Base-by-base conservation (phyloP, 2,113 vertebrate species). In the Poeciliopsis occidentalis region DNA sequence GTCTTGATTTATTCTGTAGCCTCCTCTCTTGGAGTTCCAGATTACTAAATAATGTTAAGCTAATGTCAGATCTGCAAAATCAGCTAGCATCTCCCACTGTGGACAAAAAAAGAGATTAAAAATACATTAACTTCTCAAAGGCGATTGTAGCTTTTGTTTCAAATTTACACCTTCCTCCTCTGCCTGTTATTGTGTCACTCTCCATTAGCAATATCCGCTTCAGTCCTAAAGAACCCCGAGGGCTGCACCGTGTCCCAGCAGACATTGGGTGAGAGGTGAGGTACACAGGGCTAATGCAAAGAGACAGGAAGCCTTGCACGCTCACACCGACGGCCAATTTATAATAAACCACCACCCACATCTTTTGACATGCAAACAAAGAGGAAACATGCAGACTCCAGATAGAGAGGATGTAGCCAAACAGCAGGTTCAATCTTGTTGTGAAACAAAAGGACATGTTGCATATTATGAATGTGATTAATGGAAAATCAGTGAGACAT, bases 241-340 rank as follows among this genome's bases (percentile, higher is more conserved):
- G 71, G 24, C 24, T 32, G 41, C 12, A 73, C 8, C 24, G 17
- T 57, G 47, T 73, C 71, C 71, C 71, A 39, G 63, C 44, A 34
- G 71, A 47, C 44, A 47, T 4, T 39, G 62, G 44, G 44, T 57
- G 60, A 73, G 31, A 64, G 30, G 30, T 26, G 37, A 57, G n/a
- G 15, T 32, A 57, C 44, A 34, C 44, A 37, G 31, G 71, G n/a
- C 44, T 73, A 73, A 73, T 17, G 47, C 44, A 73, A n/a, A 54
- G 29, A 64, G 61, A 73, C 62, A 65, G 62, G 57, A 30, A 73
- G 44, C 24, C 30, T 4, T 32, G 44, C 71, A 73, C 31, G 30
- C 31, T 65, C 71, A 73, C 71, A 73, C 63, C 31, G 34, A 73
- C 8, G n/a, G 62, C 47, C 44, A 37, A 15, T 34, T 73, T 37